Conservation (phyloP, 2,888 invertebrate genomes). For the Dryadula phaetusa region DNA sequence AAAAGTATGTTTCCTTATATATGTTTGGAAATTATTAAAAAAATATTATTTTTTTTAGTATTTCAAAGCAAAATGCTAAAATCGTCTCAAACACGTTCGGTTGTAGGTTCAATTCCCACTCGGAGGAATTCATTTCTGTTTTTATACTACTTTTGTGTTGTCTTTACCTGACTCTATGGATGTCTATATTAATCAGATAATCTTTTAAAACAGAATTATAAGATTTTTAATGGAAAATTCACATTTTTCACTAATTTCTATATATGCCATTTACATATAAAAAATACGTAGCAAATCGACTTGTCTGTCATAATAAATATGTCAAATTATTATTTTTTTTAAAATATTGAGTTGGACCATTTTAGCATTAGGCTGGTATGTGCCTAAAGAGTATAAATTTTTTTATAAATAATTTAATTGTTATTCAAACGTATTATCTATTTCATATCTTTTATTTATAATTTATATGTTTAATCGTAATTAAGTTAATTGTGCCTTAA, state of each 20-base stretch:
- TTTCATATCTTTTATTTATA: neutral
- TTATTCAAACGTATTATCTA: neutral
- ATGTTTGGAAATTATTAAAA: neutral
- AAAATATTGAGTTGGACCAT: neutral
- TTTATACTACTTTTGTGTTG: too few species aligned
- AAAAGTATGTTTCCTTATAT: neutral
- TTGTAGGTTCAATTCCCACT: too few species aligned
- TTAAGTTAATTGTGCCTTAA: constrained; percentile 32
- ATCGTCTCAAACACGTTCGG: neutral
- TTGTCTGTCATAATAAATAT: too few species aligned
- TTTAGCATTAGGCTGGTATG: constrained; percentile 6
- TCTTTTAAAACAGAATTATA: too few species aligned
- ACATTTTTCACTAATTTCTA: too few species aligned
- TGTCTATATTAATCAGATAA: too few species aligned
- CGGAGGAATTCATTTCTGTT: too few species aligned
- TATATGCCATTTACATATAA: too few species aligned
- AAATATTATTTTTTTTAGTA: too few species aligned
- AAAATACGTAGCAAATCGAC: too few species aligned
- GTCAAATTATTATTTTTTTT: neutral
- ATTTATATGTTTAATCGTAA: neutral
- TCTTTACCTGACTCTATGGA: too few species aligned
- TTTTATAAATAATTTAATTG: neutral
- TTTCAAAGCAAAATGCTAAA: neutral
- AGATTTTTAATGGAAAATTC: too few species aligned
- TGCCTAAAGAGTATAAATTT: constrained; percentile 2